Base-by-base conservation (phyloP, 2,797 vertebrate species). In the Pseudochaenichthys georgianus region DNA sequence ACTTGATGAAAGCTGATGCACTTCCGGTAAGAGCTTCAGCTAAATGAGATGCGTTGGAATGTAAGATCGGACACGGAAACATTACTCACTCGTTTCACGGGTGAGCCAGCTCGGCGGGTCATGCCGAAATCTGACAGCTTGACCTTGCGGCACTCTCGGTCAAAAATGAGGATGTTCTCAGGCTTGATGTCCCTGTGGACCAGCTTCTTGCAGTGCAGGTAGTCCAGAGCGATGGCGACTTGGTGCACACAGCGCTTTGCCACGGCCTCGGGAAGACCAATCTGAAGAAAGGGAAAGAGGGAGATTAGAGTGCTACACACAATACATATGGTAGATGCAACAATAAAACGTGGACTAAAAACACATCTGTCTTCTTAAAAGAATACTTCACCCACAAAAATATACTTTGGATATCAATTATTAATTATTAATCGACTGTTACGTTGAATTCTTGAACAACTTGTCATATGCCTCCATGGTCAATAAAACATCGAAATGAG, bases 231-330 rank as follows among this genome's bases (percentile, higher is more conserved):
- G 0, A 96, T 93, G 68, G 95, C 93, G 4, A 96, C 95, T 81
- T 96, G 96, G 90, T 96, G 95, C 54, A 96, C 95, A n/a, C 96
- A 96, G 38, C 95, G 95, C 87, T 96, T 96, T 4, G 95, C 96
- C 60, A 95, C 94, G 0, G 87, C 88, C 86, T 96, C 96, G 0
- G 95, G 93, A 38, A 96, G 94, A 64, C 96, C 96, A 13, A 96
- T 94, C 95, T 96, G 60, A 10, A 58, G 72, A 38, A 34, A 17
- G 1, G 15, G 13, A 68, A 2, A 54, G 47, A 51, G 45, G 21
- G 23, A 70, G 4, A 38, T 54, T 54, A 53, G 17, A 45, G 9
- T 15, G n/a, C 23, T 9, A 47, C 45, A 21, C 3, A 48, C 19
- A 11, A 58, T 15, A 45, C 23, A 19, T 17, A 52, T 1, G 19